These are phyloP conservation scores for Callithrix jacchus DNA, from an alignment of 2,113 vertebrate genomes.

Conservation along the genomic window DNA sequence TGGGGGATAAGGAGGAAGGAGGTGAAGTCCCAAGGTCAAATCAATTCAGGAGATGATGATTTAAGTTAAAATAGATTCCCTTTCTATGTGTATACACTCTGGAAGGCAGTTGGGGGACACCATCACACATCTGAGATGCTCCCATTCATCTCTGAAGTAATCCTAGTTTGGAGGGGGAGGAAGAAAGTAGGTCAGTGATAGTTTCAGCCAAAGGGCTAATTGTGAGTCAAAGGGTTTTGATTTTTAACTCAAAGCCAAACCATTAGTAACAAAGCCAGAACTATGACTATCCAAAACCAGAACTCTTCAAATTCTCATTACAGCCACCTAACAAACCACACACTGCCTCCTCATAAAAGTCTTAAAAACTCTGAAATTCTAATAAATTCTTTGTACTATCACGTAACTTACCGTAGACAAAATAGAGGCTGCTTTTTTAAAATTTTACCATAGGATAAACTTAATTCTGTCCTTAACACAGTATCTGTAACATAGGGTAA, in stretches of 20 bases:
- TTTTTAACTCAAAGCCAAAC: background rate
- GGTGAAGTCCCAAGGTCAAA: background rate
- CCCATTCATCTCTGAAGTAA: background rate
- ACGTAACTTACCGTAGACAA: background rate
- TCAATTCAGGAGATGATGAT: background rate
- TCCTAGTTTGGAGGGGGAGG: background rate
- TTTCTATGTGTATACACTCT: background rate
- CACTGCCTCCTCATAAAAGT: background rate
- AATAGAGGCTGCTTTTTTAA: background rate
- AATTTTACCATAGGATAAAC: background rate
- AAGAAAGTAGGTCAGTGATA: background rate
- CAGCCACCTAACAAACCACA: background rate
- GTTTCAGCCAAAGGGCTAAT: background rate
- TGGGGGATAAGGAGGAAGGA: background rate
- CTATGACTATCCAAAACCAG: background rate
- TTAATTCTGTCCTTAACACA: background rate
- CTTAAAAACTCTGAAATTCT: background rate
- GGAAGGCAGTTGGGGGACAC: background rate
- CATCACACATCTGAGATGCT: background rate
- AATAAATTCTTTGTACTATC: background rate
- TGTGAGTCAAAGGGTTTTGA: background rate
- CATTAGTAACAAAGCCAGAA: background rate
- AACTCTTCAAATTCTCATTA: background rate
- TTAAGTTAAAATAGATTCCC: background rate
- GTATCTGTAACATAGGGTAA: background rate